phyloP scores from a whole-genome alignment of 2,888 invertebrate genomes.

The Melitaea athalia region DNA sequence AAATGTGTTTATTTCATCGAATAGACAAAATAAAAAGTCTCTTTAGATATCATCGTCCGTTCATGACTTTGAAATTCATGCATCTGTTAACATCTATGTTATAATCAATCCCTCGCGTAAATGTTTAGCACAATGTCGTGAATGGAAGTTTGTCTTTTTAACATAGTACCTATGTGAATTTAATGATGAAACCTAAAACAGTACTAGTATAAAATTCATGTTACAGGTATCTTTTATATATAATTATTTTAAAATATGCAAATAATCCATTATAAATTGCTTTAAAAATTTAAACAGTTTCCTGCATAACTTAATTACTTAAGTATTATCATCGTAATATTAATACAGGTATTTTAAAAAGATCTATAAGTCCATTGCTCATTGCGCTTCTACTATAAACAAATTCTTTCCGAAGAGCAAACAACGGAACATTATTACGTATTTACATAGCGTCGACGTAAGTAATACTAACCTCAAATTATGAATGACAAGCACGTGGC shows the following conservation, averaged over 20 bases:
- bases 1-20: neutral
- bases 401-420: conserved; percentile 21
- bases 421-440: conserved; percentile 35
- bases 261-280: neutral
- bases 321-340: neutral
- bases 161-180: conserved; percentile 8
- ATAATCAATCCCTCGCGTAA: conserved; percentile 39
- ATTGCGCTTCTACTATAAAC: conserved; percentile 1
- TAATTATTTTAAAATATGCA: neutral
- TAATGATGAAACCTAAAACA: conserved; percentile 16
- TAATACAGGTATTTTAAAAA: neutral
- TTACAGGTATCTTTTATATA: no score
- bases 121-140: conserved; percentile 37
- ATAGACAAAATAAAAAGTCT: neutral
- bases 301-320: neutral
- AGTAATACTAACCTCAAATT: conserved; percentile 56
- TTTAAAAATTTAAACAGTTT: neutral
- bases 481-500: conserved; percentile 72
- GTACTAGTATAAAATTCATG: no score
- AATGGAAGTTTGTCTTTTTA: conserved; percentile 27
- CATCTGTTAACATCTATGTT: conserved; percentile 36
- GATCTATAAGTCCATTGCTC: conserved; percentile 9
- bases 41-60: conserved; percentile 19
- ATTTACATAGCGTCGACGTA: conserved; percentile 51
- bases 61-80: conserved; percentile 34